Conservation (phyloP, 2,888 invertebrate genomes). For the Melinaea menophilus region DNA sequence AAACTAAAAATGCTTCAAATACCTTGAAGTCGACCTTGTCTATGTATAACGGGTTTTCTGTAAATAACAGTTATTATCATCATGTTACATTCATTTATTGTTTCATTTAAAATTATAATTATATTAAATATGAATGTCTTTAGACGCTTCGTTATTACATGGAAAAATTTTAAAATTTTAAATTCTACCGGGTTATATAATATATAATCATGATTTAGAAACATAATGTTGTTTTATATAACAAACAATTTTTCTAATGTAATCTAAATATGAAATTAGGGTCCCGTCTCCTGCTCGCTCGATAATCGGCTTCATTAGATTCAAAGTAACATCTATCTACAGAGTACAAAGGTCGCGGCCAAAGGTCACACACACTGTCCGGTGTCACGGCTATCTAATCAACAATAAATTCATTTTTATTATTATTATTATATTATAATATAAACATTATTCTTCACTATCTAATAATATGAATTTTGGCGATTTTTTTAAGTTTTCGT, state of each 20-base stretch:
- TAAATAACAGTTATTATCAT: too few species aligned
- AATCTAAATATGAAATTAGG: slow-evolving; percentile 8
- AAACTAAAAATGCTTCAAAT: not conserved
- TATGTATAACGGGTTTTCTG: too few species aligned
- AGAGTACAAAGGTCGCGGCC: not conserved
- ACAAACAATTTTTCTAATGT: slow-evolving; percentile 5
- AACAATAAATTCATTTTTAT: slow-evolving; percentile 31
- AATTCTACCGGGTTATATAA: not conserved
- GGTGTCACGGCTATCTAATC: slow-evolving; percentile 27
- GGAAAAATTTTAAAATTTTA: too few species aligned
- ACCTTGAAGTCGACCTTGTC: not conserved
- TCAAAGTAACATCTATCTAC: not conserved
- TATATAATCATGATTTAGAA: not conserved
- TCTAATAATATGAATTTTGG: slow-evolving; percentile 17
- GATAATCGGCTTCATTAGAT: not conserved
- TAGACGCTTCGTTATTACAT: too few species aligned
- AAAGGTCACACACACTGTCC: slow-evolving; percentile 14
- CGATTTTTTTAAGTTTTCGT: slow-evolving; percentile 24
- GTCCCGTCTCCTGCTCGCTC: slow-evolving; percentile 1
- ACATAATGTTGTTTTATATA: not conserved
- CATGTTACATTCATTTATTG: too few species aligned
- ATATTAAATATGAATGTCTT: too few species aligned
- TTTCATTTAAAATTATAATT: too few species aligned
- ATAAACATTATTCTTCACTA: slow-evolving; percentile 20
- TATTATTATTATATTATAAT: not conserved